Percentiles rank a stretch among this genome's conserved stretches.
These are phyloP conservation scores for Magallana nippona DNA, from an alignment of 2,888 invertebrate species.

Conservation along the genomic window DNA sequence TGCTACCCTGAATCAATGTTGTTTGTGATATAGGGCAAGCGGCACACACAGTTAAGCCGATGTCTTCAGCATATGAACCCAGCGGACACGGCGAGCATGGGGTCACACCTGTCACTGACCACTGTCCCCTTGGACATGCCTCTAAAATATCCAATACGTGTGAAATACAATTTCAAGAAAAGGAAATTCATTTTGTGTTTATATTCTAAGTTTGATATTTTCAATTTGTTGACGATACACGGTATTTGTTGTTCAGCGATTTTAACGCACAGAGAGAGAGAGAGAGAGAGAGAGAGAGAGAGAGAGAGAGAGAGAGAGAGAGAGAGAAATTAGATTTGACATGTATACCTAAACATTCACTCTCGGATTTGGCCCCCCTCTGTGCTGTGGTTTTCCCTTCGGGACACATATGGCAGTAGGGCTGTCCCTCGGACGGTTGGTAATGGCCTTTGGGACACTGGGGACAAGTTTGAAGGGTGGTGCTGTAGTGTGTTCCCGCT, in stretches of 20 bases:
- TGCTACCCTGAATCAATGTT: constrained; percentile 7
- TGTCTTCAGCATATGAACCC: constrained; percentile 7
- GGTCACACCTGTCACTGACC: constrained; percentile 18
- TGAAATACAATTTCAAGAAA: background rate
- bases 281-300: no score
- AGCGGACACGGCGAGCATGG: constrained; percentile 35
- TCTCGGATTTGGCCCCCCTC: background rate
- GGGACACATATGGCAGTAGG: constrained; percentile 26
- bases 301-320: no score
- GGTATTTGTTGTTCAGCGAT: no score
- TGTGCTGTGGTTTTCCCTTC: constrained; percentile 1
- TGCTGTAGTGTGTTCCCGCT: constrained; percentile 34
- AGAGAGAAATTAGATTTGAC: background rate
- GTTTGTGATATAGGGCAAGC: constrained; percentile 28
- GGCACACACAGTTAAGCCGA: constrained; percentile 5
- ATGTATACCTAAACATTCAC: constrained; percentile 32
- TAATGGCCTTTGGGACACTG: constrained; percentile 37
- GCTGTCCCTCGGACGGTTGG: constrained; percentile 36
- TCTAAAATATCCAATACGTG: constrained; percentile 23
- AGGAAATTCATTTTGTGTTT: background rate
- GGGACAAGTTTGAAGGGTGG: background rate
- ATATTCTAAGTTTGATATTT: no score
- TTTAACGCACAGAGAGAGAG: no score
- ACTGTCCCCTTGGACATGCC: constrained; percentile 27
- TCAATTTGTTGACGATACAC: no score